Percentiles rank a stretch among this genome's conserved stretches.
Evolutionary conservation across 2,888 invertebrate species (phyloP).

Genomic region (Drosophila rellima): DNA sequence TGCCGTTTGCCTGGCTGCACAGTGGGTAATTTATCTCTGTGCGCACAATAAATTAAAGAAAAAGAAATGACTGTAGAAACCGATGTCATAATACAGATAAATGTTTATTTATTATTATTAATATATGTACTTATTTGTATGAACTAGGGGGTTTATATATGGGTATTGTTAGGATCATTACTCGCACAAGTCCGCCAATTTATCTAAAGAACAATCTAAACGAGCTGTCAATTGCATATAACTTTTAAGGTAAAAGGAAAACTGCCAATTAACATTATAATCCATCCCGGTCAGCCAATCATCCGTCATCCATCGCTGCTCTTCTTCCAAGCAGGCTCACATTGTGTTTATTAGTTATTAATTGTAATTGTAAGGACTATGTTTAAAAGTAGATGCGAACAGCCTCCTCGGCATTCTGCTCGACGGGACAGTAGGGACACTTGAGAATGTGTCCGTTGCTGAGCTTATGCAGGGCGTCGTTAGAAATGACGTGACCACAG

Average conservation of each 20-base stretch:
- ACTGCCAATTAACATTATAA: slow-evolving; percentile 19
- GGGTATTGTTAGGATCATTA: slow-evolving; percentile 34
- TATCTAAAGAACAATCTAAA: slow-evolving; percentile 59
- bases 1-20: slow-evolving; percentile 7
- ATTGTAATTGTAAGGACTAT: slow-evolving; percentile 26
- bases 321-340: slow-evolving; percentile 39
- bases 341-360: slow-evolving; percentile 23
- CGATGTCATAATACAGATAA: slow-evolving; percentile 26
- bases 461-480: slow-evolving; percentile 98
- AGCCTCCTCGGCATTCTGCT: slow-evolving; percentile 97
- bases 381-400: slow-evolving; percentile 95
- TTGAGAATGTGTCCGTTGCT: slow-evolving; percentile 98
- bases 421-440: slow-evolving; percentile 99
- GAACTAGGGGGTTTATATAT: slow-evolving; percentile 49
- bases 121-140: slow-evolving; percentile 45
- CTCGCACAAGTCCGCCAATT: slow-evolving; percentile 56
- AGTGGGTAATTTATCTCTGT: slow-evolving; percentile 4
- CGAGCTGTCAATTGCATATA: slow-evolving; percentile 34
- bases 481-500: slow-evolving; percentile 99
- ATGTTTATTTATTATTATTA: slow-evolving; percentile 36
- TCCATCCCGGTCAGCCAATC: slow-evolving; percentile 7
- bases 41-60: not conserved
- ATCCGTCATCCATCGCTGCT: not conserved
- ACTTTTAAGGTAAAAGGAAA: slow-evolving; percentile 38
- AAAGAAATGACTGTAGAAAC: no score